Percentiles rank a stretch among this genome's conserved stretches.
Conservation (phyloP, 2,888 invertebrate genomes). For the Drosophila percnosoma region DNA sequence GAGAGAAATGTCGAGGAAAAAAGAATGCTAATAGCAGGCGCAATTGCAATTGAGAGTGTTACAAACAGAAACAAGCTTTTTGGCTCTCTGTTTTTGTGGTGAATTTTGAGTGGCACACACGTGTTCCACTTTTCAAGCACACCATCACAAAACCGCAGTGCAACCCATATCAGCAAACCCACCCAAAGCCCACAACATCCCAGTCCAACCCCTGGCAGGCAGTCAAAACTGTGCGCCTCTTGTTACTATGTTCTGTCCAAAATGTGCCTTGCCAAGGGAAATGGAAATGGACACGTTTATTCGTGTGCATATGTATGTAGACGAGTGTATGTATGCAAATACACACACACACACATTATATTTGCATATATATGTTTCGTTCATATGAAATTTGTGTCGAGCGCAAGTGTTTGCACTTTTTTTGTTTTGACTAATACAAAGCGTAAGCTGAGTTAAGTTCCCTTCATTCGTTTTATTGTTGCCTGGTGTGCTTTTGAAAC, state of each 20-base stretch:
- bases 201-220: slow-evolving; percentile 3
- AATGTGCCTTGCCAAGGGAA: slow-evolving; percentile 49
- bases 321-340: slow-evolving; percentile 5
- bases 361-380: slow-evolving; percentile 23
- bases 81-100: slow-evolving; percentile 77
- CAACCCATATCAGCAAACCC: slow-evolving; percentile 26
- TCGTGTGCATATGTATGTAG: slow-evolving; percentile 2
- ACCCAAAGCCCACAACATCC: not conserved
- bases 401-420: slow-evolving; percentile 61
- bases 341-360: not conserved
- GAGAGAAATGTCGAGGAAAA: slow-evolving; percentile 3
- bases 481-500: slow-evolving; percentile 24
- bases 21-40: slow-evolving; percentile 32
- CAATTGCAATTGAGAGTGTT: slow-evolving; percentile 48
- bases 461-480: slow-evolving; percentile 23
- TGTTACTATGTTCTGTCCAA: slow-evolving; percentile 42
- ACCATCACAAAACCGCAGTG: slow-evolving; percentile 47
- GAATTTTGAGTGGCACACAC: slow-evolving; percentile 70
- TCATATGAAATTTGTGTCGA: slow-evolving; percentile 54
- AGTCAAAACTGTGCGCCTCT: slow-evolving; percentile 40
- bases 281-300: slow-evolving; percentile 24
- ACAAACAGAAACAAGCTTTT: slow-evolving; percentile 44
- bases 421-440: slow-evolving; percentile 28
- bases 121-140: slow-evolving; percentile 69
- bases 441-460: slow-evolving; percentile 43